Evolutionary conservation across 2,888 invertebrate species (phyloP), one percentile per base, ranked within the genome.

Genomic region (Noctua pronuba): DNA sequence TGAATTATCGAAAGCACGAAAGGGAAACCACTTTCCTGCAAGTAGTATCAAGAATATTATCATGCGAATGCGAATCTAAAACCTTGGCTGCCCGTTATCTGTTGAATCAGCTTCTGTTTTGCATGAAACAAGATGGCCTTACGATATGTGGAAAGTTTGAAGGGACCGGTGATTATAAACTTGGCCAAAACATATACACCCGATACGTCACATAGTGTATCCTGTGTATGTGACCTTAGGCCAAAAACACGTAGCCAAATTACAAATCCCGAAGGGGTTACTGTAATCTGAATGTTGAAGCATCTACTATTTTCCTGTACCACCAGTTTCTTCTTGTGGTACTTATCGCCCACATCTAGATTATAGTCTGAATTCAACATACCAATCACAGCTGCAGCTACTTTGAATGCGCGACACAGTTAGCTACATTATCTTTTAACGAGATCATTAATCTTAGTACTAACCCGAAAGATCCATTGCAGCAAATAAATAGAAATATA

Each of bases 391-490:
- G 55, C 38, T 28, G 35, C 11, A 21, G 13, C 44, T 31, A 60
- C 44, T 60, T 75, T 52, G 38, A 76, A 68, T 77, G 38, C 58
- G 28, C 58, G 55, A 41, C 24, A 35, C 31, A 49, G 68, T 52
- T 49, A 55, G 55, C 24, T 41, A 46, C 35, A 62, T 67, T 82
- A 82, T 67, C 46, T 68, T 67, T 64, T 82, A 65, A 83, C 41
- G 18, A 80, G 78, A 69, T 52, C 16, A 80, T 80, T 49, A 49
- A 77, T 80, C 68, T 83, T 55, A 64, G 28, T 65, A 41, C 16
- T 62, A 55, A 68, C 21, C 28, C 52, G 18, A 67, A 82, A 62
- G 24, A 66, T 52, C 44, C 49, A 62, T 62, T 75, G 38, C 38
- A 58, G 44, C 44, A 64, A 65, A 68, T 68, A 69, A 55, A 82